Evolutionary conservation across 2,888 invertebrate genomes (phyloP), one percentile per base, ranked within the genome.

Genomic region (Meiosimyza decipiens): DNA sequence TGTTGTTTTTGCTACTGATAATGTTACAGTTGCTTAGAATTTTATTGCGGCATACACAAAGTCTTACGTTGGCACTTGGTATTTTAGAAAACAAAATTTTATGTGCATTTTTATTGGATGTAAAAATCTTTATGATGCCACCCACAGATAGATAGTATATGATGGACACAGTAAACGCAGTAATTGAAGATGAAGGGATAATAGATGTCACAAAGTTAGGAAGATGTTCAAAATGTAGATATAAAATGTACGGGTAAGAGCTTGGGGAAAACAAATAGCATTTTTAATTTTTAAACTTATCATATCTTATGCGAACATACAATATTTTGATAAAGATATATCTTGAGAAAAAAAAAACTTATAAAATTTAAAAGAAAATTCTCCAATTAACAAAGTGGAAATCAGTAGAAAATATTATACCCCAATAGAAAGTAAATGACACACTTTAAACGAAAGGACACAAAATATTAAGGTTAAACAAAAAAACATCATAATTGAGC

Each of bases 61-160:
- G 22, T 57, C 16, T 40, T 40, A 40, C 40, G 9, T 40, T 40
- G 40, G 40, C 40, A 22, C 12, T 57, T 57, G 22, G 11, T 1
- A 18, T 57, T 22, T 57, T 9, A 18, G 28, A 18, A 40, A 28
- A 28, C 28, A 28, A 57, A 57, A 13, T 57, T 57, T 57, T 57
- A 57, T 57, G 57, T 28, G 57, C 15, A 57, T 57, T 57, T 40
- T 57, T 28, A 57, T 16, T 28, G 57, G 57, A 57, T 57, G 57
- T 15, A 28, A 28, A 57, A 57, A 57, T 57, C 12, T 57, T 57
- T 57, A 57, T 57, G 22, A 57, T 57, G 22, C 28, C 22, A 15
- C 13, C 2, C 6, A 15, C 28, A 57, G 57, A 4, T 11, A 28
- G 12, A 16, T 5, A 57, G 22, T 18, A 55, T 40, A 9, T 3